Evolutionary conservation across 2,113 vertebrate genomes (phyloP), one percentile per base, ranked within the genome.

Genomic region (Amphilophus citrinellus): DNA sequence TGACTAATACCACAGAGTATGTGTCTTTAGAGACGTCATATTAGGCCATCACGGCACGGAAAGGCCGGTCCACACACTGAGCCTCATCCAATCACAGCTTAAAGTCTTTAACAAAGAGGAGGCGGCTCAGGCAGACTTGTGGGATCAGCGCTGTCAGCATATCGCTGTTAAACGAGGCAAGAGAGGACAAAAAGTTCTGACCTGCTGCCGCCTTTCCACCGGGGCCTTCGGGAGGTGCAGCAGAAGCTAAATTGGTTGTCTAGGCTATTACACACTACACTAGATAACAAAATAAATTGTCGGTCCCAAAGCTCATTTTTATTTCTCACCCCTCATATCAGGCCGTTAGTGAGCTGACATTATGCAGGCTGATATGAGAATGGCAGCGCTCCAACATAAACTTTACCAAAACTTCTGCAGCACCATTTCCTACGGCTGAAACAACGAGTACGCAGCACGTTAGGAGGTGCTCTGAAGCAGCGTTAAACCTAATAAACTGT

Each of bases 301-400:
- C 5, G 5, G 24, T 76, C 81, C 60, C 84, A 61, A 22, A 76
- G 65, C 78, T 82, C 11, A 77, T 85, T 83, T 79, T 50, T 14
- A 88, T 59, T 79, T 53, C 65, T 6, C 24, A 47, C 56, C 14
- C 11, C 35, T 32, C 27, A 18, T 60, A 77, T 56, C 5, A 2
- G 76, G 63, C 24, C 15, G n/a, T 59, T 68, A 66, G 32, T 17
- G 32, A 62, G 80, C 22, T 5, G 18, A 77, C 76, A 47, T 11
- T 1, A 50, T 3, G 11, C 17, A 22, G 9, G 9, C 20, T 83
- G 79, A 71, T 60, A n/a, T 4, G 15, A 7, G 56, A 68, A 61
- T 20, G 9, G 77, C 24, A 14, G 32, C 5, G 14, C 15, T 32
- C 15, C 66, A 57, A 65, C 39, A 30, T 13, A 6, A 57, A 5